These are phyloP conservation scores for Forficula auricularia DNA, from an alignment of 1,140 invertebrate genomes.

Conservation along the genomic window DNA sequence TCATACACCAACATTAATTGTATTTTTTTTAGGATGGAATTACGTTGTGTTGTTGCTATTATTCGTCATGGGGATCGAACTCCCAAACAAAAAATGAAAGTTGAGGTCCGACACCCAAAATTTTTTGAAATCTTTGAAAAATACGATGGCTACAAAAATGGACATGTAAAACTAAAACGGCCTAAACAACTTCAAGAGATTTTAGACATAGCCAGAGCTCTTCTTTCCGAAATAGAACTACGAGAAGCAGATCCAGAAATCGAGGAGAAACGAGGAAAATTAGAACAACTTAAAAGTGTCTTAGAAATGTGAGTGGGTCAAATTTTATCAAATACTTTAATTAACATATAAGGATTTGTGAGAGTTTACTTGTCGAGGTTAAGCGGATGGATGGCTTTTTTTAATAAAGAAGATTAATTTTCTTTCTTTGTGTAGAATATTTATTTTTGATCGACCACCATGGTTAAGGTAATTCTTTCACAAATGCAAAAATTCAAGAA, in stretches of 20 bases:
- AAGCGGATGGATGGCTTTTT: no score
- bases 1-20: constrained; percentile 2
- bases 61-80: constrained; percentile 97
- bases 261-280: constrained; percentile 91
- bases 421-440: constrained; percentile 8
- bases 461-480: no score
- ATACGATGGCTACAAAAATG: constrained; percentile 86
- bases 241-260: constrained; percentile 73
- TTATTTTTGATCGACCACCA: constrained; percentile 7
- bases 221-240: constrained; percentile 74
- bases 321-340: no score
- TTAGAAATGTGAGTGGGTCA: constrained; percentile 77
- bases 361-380: no score
- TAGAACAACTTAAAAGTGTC: constrained; percentile 94
- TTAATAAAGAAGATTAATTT: not conserved
- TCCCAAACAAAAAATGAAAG: constrained; percentile 99
- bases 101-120: constrained; percentile 97
- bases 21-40: constrained; percentile 62
- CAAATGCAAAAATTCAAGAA: no score
- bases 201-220: constrained; percentile 76
- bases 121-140: constrained; percentile 99
- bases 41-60: constrained; percentile 93
- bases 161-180: constrained; percentile 92
- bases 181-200: constrained; percentile 97
- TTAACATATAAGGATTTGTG: no score